Percentiles rank a stretch among this genome's conserved stretches.
phyloP scores from a whole-genome alignment of 2,888 invertebrate species.

The Leptogaster cylindrica region DNA sequence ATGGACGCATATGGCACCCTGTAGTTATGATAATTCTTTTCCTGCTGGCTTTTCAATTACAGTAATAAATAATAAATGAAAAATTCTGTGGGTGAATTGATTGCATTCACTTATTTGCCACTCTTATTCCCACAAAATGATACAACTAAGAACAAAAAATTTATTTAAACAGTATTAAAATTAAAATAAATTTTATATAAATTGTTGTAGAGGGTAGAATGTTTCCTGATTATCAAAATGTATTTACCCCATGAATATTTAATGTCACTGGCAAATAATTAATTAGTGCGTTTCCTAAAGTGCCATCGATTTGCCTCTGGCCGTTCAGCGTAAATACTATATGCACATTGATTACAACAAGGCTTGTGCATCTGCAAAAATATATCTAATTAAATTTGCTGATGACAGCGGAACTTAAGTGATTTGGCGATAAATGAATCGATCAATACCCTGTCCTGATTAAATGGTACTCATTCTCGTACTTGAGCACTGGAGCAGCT shows the following conservation, averaged over 20 bases:
- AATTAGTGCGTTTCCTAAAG: slow-evolving; percentile 40
- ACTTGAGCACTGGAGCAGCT: no score
- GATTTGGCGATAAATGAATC: slow-evolving; percentile 12
- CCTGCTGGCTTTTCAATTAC: no score
- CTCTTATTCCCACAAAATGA: no score
- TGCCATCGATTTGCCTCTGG: not conserved
- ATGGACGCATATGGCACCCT: no score
- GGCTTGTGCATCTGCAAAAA: slow-evolving; percentile 10
- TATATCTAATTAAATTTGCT: slow-evolving; percentile 28
- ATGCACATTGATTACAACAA: slow-evolving; percentile 19
- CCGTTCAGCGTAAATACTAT: not conserved
- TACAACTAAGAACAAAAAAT: slow-evolving; percentile 7
- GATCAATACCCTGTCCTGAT: not conserved
- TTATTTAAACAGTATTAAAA: slow-evolving; percentile 4
- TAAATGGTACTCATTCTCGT: no score
- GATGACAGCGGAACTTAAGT: not conserved
- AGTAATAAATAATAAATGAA: no score
- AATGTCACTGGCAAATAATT: slow-evolving; percentile 41
- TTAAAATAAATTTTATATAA: slow-evolving; percentile 3
- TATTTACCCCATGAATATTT: slow-evolving; percentile 44
- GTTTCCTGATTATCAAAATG: slow-evolving; percentile 24
- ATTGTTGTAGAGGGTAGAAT: not conserved
- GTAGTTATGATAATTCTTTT: no score
- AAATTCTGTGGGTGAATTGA: no score
- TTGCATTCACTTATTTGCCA: no score